phyloP scores from a whole-genome alignment of 2,888 invertebrate species.

The Latrodectus elegans region DNA sequence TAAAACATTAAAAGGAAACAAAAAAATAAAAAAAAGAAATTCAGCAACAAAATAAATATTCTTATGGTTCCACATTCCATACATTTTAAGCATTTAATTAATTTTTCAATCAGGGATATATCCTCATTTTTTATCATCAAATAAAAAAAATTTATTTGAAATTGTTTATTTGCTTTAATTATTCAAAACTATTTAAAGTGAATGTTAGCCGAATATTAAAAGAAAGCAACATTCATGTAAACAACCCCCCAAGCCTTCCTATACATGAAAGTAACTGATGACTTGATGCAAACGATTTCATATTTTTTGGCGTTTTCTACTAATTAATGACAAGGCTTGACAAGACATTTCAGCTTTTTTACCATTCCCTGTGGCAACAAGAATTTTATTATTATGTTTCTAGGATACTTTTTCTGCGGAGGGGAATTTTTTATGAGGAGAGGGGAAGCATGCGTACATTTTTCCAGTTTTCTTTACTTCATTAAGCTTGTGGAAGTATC shows the following conservation, averaged over 20 bases:
- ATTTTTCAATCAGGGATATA: background rate
- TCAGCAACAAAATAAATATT: background rate
- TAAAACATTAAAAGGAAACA: background rate
- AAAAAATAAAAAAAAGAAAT: background rate
- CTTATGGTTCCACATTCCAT: background rate
- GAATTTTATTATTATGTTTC: constrained; percentile 26
- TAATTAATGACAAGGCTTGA: constrained; percentile 40
- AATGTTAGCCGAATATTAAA: background rate
- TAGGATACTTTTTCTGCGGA: constrained; percentile 22
- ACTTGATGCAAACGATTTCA: constrained; percentile 19
- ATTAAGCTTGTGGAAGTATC: constrained; percentile 22
- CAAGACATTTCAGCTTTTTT: constrained; percentile 34
- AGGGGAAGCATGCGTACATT: background rate
- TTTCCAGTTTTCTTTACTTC: constrained; percentile 6
- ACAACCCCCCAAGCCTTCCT: background rate
- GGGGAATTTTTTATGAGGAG: background rate
- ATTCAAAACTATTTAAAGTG: background rate
- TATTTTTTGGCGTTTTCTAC: constrained; percentile 20
- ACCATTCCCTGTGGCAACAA: background rate
- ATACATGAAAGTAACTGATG: constrained; percentile 7
- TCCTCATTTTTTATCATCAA: background rate
- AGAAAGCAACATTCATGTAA: constrained; percentile 2
- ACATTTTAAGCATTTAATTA: constrained; percentile 2
- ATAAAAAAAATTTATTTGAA: background rate
- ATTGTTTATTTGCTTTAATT: constrained; percentile 39